These are phyloP conservation scores for Drosophila austrosaltans DNA, from an alignment of 2,888 invertebrate species.

Conservation along the genomic window DNA sequence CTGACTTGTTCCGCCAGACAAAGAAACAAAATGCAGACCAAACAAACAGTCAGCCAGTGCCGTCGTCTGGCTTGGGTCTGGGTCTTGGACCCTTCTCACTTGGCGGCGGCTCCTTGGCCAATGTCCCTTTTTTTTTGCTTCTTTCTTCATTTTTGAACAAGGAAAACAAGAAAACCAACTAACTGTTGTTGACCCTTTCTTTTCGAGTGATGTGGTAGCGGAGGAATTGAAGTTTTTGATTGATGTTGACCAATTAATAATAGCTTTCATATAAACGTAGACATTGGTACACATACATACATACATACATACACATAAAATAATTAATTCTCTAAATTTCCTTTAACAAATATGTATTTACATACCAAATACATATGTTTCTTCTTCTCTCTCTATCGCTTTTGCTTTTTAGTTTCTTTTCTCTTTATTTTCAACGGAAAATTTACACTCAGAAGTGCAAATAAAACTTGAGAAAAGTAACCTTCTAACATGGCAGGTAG, in stretches of 20 bases:
- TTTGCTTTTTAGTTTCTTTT: conserved; percentile 10
- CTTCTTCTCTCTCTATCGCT: not conserved
- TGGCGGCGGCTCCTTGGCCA: conserved; percentile 2
- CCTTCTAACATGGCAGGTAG: conserved; percentile 38
- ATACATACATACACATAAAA: not conserved
- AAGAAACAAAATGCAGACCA: conserved; percentile 33
- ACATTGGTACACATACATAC: not conserved
- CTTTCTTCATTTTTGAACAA: conserved; percentile 46
- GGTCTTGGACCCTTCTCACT: not conserved
- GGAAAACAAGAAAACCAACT: conserved; percentile 59
- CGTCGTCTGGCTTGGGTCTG: conserved; percentile 31
- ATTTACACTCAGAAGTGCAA: conserved; percentile 37
- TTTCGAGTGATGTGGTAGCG: conserved; percentile 5
- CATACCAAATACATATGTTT: not conserved
- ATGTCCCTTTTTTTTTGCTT: conserved; percentile 11
- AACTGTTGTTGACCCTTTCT: conserved; percentile 59
- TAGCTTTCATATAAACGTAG: not conserved
- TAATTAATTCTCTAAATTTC: conserved; percentile 10
- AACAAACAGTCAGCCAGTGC: conserved; percentile 14
- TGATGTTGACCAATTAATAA: conserved; percentile 8
- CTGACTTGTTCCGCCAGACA: conserved; percentile 30
- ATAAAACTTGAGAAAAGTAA: conserved; percentile 49
- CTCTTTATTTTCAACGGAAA: conserved; percentile 14
- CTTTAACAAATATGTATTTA: conserved; percentile 40
- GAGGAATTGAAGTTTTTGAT: not conserved